phyloP scores from a whole-genome alignment of 2,113 vertebrate genomes.

The Lagopus leucura region DNA sequence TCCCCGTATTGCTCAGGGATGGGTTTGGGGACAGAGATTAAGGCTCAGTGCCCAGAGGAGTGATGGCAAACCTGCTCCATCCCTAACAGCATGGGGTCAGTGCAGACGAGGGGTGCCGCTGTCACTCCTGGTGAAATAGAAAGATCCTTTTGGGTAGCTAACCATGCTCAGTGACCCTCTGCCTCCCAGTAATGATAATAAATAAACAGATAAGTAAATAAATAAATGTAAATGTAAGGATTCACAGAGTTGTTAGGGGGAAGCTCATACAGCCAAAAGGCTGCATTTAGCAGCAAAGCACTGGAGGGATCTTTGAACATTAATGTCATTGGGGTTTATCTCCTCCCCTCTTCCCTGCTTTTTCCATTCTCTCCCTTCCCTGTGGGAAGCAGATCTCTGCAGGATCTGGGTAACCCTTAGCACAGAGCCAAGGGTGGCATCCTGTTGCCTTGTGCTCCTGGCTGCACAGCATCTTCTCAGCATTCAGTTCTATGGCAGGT shows the following conservation, averaged over 20 bases:
- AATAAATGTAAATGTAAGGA: neutral
- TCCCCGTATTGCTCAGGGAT: neutral
- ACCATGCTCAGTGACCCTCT: neutral
- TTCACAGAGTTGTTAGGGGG: neutral
- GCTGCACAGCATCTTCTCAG: neutral
- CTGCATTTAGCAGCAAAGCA: neutral
- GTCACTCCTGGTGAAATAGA: constrained; percentile 75
- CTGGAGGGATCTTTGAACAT: neutral
- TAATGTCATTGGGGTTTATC: accelerated
- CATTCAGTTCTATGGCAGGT: neutral
- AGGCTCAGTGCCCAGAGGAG: constrained; percentile 49
- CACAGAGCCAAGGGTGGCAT: neutral
- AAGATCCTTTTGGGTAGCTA: constrained; percentile 33
- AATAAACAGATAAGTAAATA: neutral
- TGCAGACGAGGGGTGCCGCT: constrained; percentile 37
- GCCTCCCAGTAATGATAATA: neutral
- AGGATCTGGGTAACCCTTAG: neutral
- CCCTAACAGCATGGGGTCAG: constrained; percentile 18
- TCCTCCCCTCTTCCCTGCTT: neutral
- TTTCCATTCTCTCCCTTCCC: neutral
- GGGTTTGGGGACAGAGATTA: constrained; percentile 56
- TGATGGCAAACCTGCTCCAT: constrained; percentile 58
- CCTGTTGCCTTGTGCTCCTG: accelerated
- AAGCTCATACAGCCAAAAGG: neutral
- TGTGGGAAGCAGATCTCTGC: neutral